phyloP scores from a whole-genome alignment of 2,888 invertebrate species.

The Ptilodon capucinus region DNA sequence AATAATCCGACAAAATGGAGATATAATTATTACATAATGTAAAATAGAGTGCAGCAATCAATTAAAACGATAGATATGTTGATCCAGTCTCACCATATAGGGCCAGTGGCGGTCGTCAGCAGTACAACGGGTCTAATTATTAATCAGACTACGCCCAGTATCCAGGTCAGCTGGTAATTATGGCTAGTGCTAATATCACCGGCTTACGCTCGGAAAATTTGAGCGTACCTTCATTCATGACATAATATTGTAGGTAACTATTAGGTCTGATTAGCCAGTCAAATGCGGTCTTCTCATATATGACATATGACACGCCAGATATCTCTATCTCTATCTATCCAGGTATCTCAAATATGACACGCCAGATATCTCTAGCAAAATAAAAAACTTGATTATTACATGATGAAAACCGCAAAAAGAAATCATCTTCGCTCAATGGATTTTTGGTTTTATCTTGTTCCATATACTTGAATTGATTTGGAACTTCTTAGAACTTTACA shows the following conservation, averaged over 20 bases:
- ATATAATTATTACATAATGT: background rate
- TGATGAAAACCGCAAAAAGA: too few species aligned
- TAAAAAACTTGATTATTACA: too few species aligned
- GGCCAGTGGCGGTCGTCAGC: constrained; percentile 24
- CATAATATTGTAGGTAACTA: too few species aligned
- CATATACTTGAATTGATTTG: background rate
- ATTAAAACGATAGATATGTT: constrained; percentile 21
- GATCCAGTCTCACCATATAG: constrained; percentile 14
- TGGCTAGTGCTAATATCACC: constrained; percentile 57
- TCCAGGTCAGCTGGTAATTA: constrained; percentile 70
- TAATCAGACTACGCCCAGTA: constrained; percentile 54
- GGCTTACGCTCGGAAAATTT: constrained; percentile 44
- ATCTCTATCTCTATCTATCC: too few species aligned
- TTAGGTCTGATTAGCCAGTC: too few species aligned
- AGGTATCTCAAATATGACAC: too few species aligned
- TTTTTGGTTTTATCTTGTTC: background rate
- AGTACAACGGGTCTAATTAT: constrained; percentile 47
- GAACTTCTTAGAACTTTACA: background rate
- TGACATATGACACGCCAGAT: too few species aligned
- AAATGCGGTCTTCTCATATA: too few species aligned
- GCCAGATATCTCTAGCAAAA: too few species aligned
- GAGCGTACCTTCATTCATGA: too few species aligned
- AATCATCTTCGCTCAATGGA: too few species aligned
- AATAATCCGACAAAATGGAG: background rate
- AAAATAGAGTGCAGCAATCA: constrained; percentile 7